A percentile compares a stretch with the other conserved stretches of the same genome.
Evolutionary conservation across 35 echinoderm and acorn worm species (phyloP).

Genomic region (Holothuria glaberrima): DNA sequence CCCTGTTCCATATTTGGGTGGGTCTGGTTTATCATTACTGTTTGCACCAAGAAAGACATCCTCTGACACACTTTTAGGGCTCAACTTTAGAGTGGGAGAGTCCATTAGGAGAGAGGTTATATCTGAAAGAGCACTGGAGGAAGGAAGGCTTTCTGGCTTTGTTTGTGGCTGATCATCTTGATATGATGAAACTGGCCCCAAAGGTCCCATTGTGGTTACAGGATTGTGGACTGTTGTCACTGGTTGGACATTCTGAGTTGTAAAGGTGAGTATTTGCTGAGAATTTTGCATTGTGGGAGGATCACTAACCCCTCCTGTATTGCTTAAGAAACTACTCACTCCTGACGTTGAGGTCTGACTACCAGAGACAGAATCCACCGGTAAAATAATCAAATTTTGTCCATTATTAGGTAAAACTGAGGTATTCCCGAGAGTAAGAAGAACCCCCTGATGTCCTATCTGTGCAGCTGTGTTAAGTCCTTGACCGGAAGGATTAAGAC

Average conservation of each 20-base stretch:
- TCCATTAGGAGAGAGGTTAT: slow-evolving; percentile 39
- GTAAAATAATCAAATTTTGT: slow-evolving; percentile 44
- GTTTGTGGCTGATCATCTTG: background rate
- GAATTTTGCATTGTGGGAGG: background rate
- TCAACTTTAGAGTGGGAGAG: background rate
- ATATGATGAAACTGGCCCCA: background rate
- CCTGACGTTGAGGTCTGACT: background rate
- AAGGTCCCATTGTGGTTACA: background rate
- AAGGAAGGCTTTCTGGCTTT: background rate
- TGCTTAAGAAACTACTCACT: background rate
- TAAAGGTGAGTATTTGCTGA: background rate
- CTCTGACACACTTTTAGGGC: slow-evolving; percentile 4
- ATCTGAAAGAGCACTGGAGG: slow-evolving; percentile 27
- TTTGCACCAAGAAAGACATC: slow-evolving; percentile 47
- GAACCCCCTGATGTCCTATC: background rate
- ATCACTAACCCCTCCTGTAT: background rate
- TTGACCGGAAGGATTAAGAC: background rate
- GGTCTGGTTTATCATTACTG: background rate
- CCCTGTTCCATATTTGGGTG: background rate
- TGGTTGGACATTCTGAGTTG: slow-evolving; percentile 26
- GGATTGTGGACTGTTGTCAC: background rate
- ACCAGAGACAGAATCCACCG: background rate
- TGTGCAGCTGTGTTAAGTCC: background rate
- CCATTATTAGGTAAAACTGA: background rate
- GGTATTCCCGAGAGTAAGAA: slow-evolving; percentile 21